Percentiles rank a stretch among this genome's conserved stretches.
Conservation (phyloP, 2,113 vertebrate genomes). For the Ovibos moschatus region DNA sequence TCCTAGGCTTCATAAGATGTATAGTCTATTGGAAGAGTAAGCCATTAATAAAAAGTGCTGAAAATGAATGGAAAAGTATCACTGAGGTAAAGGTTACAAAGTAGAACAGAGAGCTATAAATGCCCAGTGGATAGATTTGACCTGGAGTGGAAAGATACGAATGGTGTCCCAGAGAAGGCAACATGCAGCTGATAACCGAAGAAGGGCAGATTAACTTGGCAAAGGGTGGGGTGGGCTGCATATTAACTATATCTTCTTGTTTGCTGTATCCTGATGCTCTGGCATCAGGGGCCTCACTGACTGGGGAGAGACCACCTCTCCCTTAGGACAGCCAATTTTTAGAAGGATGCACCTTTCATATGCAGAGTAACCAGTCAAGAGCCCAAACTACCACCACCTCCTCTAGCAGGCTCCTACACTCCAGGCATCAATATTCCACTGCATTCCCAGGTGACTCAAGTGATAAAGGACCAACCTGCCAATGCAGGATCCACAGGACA, state of each 20-base stretch:
- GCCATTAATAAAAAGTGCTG: neutral
- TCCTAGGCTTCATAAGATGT: neutral
- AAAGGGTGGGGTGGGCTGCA: neutral
- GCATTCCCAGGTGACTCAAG: neutral
- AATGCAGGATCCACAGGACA: neutral
- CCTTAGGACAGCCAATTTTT: neutral
- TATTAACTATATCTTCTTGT: neutral
- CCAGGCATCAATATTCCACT: neutral
- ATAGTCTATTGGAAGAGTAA: neutral
- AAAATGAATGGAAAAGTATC: neutral
- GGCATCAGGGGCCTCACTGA: neutral
- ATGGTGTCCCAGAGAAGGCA: neutral
- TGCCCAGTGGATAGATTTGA: neutral
- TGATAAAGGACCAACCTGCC: neutral
- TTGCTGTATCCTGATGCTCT: neutral
- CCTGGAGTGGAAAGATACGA: neutral
- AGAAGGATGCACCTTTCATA: neutral
- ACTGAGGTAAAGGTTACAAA: neutral
- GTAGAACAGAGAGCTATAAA: neutral
- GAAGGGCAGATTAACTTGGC: neutral
- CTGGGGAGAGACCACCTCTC: neutral
- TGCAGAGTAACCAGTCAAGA: neutral
- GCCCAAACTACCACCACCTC: neutral
- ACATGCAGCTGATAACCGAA: neutral
- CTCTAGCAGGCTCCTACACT: neutral